Conservation (phyloP, 2,888 invertebrate genomes). For the Leptopilina syphax region DNA sequence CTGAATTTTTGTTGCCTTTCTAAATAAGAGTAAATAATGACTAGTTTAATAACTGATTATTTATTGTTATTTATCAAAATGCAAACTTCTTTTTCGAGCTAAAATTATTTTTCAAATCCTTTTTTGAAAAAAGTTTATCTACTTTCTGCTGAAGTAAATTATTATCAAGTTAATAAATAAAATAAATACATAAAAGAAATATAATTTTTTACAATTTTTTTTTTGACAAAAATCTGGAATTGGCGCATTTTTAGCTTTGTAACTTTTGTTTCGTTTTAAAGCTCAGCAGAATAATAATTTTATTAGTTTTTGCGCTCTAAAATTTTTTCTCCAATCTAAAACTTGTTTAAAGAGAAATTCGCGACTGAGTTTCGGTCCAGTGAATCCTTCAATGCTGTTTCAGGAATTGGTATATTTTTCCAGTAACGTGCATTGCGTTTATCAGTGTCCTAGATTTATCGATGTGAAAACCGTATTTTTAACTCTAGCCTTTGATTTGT, state of each 20-base stretch:
- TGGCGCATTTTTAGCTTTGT: neutral
- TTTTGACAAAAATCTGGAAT: neutral
- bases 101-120: too few relatives aligned
- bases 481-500: neutral
- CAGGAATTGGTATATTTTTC: neutral
- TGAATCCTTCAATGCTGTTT: constrained; percentile 28
- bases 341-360: constrained; percentile 7
- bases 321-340: neutral
- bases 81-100: too few relatives aligned
- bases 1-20: too few relatives aligned
- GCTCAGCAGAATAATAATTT: neutral
- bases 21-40: too few relatives aligned
- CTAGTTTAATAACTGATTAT: too few relatives aligned
- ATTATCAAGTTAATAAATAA: too few relatives aligned
- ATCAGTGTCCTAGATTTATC: constrained; percentile 1
- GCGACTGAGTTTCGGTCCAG: neutral
- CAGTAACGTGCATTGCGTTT: neutral
- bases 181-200: too few relatives aligned
- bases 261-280: neutral
- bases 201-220: too few relatives aligned
- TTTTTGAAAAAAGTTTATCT: too few relatives aligned
- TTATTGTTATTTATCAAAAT: too few relatives aligned
- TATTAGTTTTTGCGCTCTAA: constrained; percentile 4
- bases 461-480: neutral
- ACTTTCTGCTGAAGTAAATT: too few relatives aligned